phyloP scores from a whole-genome alignment of 2,888 invertebrate species.

The Cataglyphis rosenhaueri region DNA sequence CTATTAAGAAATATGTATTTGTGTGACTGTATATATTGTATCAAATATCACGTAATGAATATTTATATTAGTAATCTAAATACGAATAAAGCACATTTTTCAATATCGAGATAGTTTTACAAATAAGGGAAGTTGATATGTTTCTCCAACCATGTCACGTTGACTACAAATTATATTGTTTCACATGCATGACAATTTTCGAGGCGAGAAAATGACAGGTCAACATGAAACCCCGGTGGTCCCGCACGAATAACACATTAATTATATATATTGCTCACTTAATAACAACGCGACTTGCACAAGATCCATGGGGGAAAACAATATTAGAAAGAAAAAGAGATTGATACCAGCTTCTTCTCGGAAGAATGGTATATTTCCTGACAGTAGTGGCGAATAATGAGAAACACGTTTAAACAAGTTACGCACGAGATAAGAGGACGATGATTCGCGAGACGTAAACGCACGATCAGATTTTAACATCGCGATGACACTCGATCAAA shows the following conservation, averaged over 20 bases:
- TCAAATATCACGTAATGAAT: neutral
- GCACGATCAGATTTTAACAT: constrained; percentile 37
- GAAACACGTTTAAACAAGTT: constrained; percentile 73
- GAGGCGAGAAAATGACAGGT: constrained; percentile 5
- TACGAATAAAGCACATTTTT: neutral
- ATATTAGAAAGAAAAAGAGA: constrained; percentile 9
- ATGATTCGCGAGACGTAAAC: constrained; percentile 9
- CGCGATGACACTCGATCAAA: neutral
- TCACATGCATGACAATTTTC: neutral
- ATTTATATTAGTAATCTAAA: neutral
- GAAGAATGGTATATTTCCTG: constrained; percentile 59
- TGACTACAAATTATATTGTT: neutral
- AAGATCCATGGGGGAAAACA: neutral
- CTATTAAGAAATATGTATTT: neutral
- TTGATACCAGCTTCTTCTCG: constrained; percentile 47
- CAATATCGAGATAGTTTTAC: neutral
- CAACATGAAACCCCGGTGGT: neutral
- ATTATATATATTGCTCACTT: constrained; percentile 27
- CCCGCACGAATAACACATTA: neutral
- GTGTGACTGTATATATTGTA: neutral
- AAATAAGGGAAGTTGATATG: neutral
- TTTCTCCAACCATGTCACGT: neutral
- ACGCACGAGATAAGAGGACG: constrained; percentile 41
- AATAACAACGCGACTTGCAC: constrained; percentile 36
- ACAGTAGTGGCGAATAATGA: constrained; percentile 67